These are phyloP conservation scores for Euplagia quadripunctaria DNA, from an alignment of 2,888 invertebrate genomes.

Conservation along the genomic window DNA sequence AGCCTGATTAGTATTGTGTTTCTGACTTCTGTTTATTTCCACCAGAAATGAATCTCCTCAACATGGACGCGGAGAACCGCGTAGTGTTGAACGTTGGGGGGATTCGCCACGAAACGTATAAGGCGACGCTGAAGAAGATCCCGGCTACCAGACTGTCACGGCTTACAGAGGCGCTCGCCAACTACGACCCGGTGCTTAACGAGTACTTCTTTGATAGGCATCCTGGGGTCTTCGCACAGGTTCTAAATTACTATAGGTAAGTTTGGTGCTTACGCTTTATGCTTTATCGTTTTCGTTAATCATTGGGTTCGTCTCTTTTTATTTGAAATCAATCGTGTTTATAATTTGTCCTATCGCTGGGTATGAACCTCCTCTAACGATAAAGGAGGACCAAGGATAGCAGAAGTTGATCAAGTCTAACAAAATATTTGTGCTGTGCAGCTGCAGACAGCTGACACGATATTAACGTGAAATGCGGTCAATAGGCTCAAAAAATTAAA, in stretches of 20 bases:
- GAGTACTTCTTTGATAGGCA: constrained; percentile 99
- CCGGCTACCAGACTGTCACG: constrained; percentile 98
- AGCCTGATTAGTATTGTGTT: no score
- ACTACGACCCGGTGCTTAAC: constrained; percentile 99
- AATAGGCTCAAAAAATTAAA: no score
- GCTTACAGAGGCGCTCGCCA: constrained; percentile 98
- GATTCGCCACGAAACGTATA: constrained; percentile 98
- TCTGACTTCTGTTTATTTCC: background rate
- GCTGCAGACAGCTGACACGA: no score
- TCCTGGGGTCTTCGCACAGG: constrained; percentile 98
- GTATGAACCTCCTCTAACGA: no score
- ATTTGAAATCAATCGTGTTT: no score
- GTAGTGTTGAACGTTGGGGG: constrained; percentile 99
- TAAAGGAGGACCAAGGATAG: no score
- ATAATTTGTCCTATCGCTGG: no score
- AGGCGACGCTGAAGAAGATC: constrained; percentile 98
- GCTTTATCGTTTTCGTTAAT: no score
- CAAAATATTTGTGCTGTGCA: no score
- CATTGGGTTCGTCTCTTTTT: no score
- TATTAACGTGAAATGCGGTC: no score
- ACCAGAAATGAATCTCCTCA: constrained; percentile 94
- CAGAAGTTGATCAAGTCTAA: no score
- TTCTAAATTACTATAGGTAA: constrained; percentile 98
- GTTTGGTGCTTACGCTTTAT: constrained; percentile 4
- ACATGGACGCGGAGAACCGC: constrained; percentile 99